A percentile compares a stretch with the other conserved stretches of the same genome.
Conservation (phyloP, 2,113 vertebrate species). For the Tichodroma muraria region DNA sequence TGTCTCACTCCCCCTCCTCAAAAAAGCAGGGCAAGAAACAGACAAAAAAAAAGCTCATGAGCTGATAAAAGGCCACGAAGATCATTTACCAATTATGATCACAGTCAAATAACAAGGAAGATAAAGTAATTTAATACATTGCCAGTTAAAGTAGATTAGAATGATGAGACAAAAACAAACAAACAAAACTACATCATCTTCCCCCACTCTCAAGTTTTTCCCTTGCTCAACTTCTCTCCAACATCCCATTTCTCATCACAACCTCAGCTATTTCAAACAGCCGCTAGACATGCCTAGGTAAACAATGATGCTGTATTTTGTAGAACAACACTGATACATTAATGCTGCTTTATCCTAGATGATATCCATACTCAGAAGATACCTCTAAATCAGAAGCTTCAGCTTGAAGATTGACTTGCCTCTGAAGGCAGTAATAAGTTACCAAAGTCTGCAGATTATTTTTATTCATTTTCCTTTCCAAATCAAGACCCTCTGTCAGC, state of each 20-base stretch:
- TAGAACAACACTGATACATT: background rate
- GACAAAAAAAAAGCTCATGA: background rate
- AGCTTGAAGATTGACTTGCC: background rate
- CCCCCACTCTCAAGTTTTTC: rapidly evolving
- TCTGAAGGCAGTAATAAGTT: background rate
- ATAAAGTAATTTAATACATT: background rate
- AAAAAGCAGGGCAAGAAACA: background rate
- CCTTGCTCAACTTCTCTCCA: background rate
- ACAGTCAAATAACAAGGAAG: background rate
- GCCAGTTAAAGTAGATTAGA: background rate
- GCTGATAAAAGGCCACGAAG: background rate
- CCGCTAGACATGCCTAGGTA: background rate
- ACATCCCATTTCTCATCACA: background rate
- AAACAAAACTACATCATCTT: background rate
- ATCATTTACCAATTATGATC: background rate
- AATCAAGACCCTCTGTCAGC: background rate
- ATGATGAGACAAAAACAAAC: background rate
- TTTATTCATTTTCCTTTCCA: background rate
- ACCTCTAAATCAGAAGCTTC: background rate
- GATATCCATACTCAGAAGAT: background rate
- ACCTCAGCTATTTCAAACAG: background rate
- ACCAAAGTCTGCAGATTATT: background rate
- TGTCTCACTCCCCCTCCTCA: background rate
- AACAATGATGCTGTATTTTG: background rate
- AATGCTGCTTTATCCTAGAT: background rate